phyloP scores from a whole-genome alignment of 2,888 invertebrate genomes.

The Mythimna loreyi region DNA sequence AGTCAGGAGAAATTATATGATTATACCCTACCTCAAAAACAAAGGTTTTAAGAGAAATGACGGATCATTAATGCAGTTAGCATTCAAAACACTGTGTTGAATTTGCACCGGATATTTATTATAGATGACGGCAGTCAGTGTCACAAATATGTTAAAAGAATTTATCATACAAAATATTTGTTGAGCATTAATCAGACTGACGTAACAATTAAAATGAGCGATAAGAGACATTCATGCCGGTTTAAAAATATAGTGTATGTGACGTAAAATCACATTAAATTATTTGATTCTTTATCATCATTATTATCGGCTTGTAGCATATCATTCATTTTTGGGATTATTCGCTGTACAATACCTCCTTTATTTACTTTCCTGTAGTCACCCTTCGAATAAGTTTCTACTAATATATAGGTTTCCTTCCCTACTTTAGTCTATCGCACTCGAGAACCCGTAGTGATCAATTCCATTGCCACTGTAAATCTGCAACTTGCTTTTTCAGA shows the following conservation, averaged over 20 bases:
- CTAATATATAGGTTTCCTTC: no score
- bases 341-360: no score
- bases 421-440: background rate
- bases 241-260: slow-evolving; percentile 18
- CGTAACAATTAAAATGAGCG: slow-evolving; percentile 32
- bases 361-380: background rate
- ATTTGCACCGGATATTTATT: slow-evolving; percentile 29
- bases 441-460: background rate
- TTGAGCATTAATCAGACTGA: slow-evolving; percentile 25
- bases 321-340: background rate
- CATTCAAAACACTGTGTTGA: background rate
- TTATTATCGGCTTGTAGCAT: background rate
- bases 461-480: background rate
- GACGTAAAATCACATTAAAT: slow-evolving; percentile 17
- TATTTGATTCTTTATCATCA: slow-evolving; percentile 4
- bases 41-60: background rate
- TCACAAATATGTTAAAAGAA: slow-evolving; percentile 33
- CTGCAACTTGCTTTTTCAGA: background rate
- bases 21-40: no score
- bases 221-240: slow-evolving; percentile 28
- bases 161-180: slow-evolving; percentile 37
- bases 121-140: background rate
- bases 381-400: background rate
- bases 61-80: background rate
- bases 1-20: no score